Base-by-base conservation (phyloP, 2,888 invertebrate species). In the Hyalella azteca region DNA sequence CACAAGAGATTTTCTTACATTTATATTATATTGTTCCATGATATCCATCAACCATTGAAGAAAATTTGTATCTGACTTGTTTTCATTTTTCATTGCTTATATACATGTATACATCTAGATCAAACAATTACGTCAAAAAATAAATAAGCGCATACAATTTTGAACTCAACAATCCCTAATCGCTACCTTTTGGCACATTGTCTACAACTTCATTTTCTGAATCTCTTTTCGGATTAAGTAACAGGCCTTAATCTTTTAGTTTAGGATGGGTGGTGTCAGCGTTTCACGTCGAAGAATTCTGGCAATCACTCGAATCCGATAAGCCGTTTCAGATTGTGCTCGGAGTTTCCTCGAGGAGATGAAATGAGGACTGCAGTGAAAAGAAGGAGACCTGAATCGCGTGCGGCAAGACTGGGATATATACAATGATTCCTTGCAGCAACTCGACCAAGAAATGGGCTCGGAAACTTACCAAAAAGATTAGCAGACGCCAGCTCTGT, bases 271-370 rank as follows among this genome's bases (percentile, higher is more conserved):
- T 36, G 66, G 66, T 66, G 66, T 66, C 66, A 66, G 66, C 66
- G 66, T 66, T 66, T 66, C 66, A 66, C 66, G 66, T 66, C 66
- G 66, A 36, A 66, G 66, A 66, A 66, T 66, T 66, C 66, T 66
- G 36, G 66, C 66, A 66, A 66, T 66, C 66, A 66, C 66, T 66
- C 66, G 66, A 66, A 66, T 66, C 66, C 66, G 66, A 66, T 66
- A 66, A 66, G 66, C 66, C 66, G 66, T 66, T 66, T 66, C 66
- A 66, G 66, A 66, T 66, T 66, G 66, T 66, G 66, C 66, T 66
- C 36, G 15, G 66, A 66, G 66, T 66, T 66, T 66, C 66, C 66
- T 66, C 66, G 15, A 66, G 66, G 66, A 66, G 66, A 66, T 66
- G 66, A 66, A 66, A 66, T 66, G 66, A 66, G 66, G 66, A 36